A percentile compares a stretch with the other conserved stretches of the same genome.
Conservation (phyloP, 2,888 invertebrate genomes). For the Cistogaster globosa region DNA sequence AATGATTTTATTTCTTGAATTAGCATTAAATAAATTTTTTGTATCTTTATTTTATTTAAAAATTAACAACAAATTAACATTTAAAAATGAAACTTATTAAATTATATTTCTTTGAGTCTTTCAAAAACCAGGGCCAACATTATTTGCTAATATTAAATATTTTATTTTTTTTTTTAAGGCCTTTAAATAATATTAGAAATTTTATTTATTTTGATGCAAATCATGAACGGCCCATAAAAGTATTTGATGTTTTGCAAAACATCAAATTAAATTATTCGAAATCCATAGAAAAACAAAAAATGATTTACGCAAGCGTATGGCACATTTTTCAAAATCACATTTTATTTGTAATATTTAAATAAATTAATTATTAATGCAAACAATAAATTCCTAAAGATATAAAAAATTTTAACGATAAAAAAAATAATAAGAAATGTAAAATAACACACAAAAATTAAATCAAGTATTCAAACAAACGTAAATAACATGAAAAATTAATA, state of each 20-base stretch:
- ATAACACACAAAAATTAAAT: conserved; percentile 65
- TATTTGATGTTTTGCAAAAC: conserved; percentile 4
- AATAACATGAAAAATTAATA: conserved; percentile 71
- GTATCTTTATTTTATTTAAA: too few relatives aligned
- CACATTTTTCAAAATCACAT: conserved; percentile 18
- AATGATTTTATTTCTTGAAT: conserved; percentile 36
- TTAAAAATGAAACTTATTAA: neutral
- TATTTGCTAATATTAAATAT: neutral
- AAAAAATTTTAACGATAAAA: conserved; percentile 70
- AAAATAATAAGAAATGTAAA: conserved; percentile 59
- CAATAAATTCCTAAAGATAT: conserved; percentile 74
- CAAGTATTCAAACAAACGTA: conserved; percentile 73
- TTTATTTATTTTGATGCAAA: conserved; percentile 2
- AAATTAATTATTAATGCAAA: conserved; percentile 78
- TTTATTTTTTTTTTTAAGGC: neutral
- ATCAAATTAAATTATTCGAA: neutral
- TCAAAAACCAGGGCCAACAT: conserved; percentile 3
- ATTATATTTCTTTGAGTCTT: neutral
- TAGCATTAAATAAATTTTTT: conserved; percentile 1
- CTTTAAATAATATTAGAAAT: neutral
- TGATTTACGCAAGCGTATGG: conserved; percentile 62
- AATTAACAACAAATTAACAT: conserved; percentile 11
- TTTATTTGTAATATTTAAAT: conserved; percentile 73
- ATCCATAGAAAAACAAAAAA: neutral
- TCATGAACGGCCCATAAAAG: conserved; percentile 28